Percentiles rank a stretch among this genome's conserved stretches.
Evolutionary conservation across 2,113 vertebrate species (phyloP).

Genomic region (Oceanodroma tethys): DNA sequence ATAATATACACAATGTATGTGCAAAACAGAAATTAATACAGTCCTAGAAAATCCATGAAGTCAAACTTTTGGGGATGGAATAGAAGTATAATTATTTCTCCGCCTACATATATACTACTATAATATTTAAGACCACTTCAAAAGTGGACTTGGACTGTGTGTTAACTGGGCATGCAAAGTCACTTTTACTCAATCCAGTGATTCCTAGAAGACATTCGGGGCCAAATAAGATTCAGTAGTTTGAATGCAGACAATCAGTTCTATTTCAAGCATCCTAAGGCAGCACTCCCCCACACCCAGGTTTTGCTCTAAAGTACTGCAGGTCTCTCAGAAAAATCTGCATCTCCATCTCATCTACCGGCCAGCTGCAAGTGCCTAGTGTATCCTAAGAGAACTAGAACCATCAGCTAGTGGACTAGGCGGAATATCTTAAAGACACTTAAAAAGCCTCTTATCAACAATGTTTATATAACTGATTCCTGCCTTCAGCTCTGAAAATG

Average conservation of each 20-base stretch:
- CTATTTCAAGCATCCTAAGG: background rate
- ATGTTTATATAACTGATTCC: background rate
- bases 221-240: background rate
- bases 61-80: background rate
- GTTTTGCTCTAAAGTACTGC: background rate
- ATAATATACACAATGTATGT: background rate
- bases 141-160: background rate
- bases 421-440: background rate
- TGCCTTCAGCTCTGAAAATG: background rate
- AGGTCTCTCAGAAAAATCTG: background rate
- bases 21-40: background rate
- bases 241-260: background rate
- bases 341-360: background rate
- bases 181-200: background rate
- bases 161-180: background rate
- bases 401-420: background rate
- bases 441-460: background rate
- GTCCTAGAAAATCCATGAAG: background rate
- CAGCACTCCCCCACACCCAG: fast-evolving
- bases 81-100: background rate
- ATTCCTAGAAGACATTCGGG: background rate
- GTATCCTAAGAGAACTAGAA: background rate
- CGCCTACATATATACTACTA: background rate
- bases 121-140: background rate
- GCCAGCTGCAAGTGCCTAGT: background rate